Conservation (phyloP, 2,113 vertebrate species). For the Campylomormyrus tamandua region DNA sequence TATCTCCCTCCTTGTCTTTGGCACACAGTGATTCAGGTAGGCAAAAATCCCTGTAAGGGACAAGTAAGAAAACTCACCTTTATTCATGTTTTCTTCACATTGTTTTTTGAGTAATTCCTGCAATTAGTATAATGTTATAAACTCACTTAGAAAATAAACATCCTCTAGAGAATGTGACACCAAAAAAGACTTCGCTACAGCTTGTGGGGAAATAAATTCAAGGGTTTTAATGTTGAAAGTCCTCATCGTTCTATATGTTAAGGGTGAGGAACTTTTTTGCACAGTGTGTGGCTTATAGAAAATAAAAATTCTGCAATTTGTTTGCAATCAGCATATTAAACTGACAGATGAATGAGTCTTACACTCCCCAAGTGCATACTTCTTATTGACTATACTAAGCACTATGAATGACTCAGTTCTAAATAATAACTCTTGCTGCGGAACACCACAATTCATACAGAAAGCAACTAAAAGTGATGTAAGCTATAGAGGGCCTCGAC, state of each 20-base stretch:
- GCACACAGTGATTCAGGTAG: slow-evolving; percentile 91
- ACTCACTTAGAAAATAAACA: neutral
- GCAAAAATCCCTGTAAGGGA: slow-evolving; percentile 82
- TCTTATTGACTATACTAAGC: neutral
- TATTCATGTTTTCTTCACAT: neutral
- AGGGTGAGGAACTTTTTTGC: neutral
- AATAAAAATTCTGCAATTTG: neutral
- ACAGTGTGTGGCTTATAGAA: neutral
- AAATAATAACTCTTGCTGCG: neutral
- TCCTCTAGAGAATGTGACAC: neutral
- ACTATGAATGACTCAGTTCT: neutral
- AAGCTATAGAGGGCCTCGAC: neutral
- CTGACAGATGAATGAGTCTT: neutral
- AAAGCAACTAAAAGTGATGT: neutral
- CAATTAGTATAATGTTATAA: neutral
- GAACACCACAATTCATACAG: neutral
- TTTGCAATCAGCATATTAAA: neutral
- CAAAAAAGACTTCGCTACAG: too few relatives aligned
- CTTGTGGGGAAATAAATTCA: neutral
- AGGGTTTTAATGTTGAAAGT: neutral
- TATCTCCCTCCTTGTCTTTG: slow-evolving; percentile 85
- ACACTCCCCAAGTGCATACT: neutral
- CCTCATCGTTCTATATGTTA: neutral
- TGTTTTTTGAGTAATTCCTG: neutral
- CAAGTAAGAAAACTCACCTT: neutral